Percentiles rank a stretch among this genome's conserved stretches.
Conservation (phyloP, 2,888 invertebrate species). For the Sinhomidia bicolor region DNA sequence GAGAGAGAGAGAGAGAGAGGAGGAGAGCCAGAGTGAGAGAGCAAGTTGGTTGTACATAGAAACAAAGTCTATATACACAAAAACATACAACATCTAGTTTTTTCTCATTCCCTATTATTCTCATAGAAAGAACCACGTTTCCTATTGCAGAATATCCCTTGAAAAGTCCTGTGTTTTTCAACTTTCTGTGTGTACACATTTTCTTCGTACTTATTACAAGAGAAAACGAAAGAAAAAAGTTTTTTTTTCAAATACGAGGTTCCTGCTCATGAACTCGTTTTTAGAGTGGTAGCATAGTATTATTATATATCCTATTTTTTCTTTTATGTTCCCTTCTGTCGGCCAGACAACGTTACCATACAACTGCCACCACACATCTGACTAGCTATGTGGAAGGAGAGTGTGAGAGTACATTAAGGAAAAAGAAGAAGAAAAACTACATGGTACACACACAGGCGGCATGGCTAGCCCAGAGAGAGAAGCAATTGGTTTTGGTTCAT, state of each 20-base stretch:
- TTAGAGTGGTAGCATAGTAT: too few species aligned
- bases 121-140: neutral
- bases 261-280: neutral
- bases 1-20: too few species aligned
- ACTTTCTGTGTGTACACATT: neutral
- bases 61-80: constrained; percentile 34
- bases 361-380: neutral
- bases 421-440: neutral
- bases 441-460: too few species aligned
- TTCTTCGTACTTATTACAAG: neutral
- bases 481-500: constrained; percentile 30
- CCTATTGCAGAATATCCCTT: neutral
- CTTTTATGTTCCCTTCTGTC: neutral
- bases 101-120: neutral
- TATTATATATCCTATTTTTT: neutral
- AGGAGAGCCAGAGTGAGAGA: neutral
- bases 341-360: too few species aligned
- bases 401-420: constrained; percentile 3
- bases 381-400: neutral
- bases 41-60: neutral
- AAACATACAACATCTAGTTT: neutral
- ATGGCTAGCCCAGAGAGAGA: too few species aligned
- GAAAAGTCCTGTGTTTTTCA: constrained; percentile 6
- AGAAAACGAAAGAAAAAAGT: neutral
- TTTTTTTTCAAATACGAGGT: neutral